Evolutionary conservation across 1,140 invertebrate genomes (phyloP).

Genomic region (Cydia fagiglandana): DNA sequence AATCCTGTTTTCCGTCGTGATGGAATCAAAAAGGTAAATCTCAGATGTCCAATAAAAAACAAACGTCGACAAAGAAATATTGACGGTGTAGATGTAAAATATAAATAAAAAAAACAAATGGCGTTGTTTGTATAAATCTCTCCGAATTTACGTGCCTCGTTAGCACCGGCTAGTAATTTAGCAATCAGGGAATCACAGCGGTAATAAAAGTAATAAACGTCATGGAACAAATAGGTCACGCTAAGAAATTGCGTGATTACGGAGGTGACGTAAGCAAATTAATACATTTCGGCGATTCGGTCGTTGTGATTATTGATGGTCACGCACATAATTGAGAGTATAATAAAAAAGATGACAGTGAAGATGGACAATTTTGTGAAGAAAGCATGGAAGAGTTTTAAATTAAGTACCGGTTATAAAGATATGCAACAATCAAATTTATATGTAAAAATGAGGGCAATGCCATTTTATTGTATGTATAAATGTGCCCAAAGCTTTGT

Average conservation of each 20-base stretch:
- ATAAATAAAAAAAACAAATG: not conserved
- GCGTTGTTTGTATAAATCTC: not conserved
- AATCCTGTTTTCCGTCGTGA: constrained; percentile 7
- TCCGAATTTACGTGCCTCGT: not conserved
- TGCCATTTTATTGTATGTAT: too few relatives aligned
- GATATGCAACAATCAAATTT: not conserved
- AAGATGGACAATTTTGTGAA: not conserved
- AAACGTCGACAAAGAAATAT: not conserved
- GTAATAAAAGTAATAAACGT: constrained; percentile 25
- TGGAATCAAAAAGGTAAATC: constrained; percentile 1
- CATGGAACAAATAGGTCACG: constrained; percentile 12
- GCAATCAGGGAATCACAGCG: constrained; percentile 21
- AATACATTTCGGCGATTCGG: not conserved
- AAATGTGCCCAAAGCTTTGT: too few relatives aligned
- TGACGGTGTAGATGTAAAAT: not conserved
- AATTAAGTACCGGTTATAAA: too few relatives aligned
- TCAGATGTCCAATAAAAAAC: constrained; percentile 10
- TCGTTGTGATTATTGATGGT: not conserved
- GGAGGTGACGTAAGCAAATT: constrained; percentile 23
- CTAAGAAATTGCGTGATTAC: constrained; percentile 10
- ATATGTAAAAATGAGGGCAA: too few relatives aligned
- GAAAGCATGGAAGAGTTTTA: not conserved
- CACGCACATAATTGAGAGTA: not conserved
- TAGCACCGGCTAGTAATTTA: constrained; percentile 15
- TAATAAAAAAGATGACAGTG: not conserved